Evolutionary conservation across 2,797 vertebrate genomes (phyloP).

Genomic region (Mormyrus hasselquistii): DNA sequence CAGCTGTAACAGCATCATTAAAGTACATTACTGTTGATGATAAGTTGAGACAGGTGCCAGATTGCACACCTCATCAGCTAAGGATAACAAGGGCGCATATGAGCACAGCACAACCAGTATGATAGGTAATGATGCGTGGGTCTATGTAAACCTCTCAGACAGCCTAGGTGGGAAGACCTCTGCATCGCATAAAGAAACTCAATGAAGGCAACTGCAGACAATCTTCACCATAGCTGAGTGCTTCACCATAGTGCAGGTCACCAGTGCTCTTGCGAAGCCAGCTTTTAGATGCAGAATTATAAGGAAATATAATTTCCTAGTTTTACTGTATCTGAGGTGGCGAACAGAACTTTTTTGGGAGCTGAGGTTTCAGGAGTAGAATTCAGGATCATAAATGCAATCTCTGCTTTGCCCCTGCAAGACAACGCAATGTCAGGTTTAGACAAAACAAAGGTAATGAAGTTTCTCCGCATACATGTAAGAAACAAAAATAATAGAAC

Average conservation of each 20-base stretch:
- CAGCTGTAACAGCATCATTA: not conserved
- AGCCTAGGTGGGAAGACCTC: not conserved
- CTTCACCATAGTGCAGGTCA: not conserved
- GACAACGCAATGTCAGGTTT: not conserved
- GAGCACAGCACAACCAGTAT: not conserved
- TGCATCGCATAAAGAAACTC: not conserved
- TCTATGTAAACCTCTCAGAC: not conserved
- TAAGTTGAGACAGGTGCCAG: not conserved
- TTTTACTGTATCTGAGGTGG: not conserved
- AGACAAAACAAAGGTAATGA: not conserved
- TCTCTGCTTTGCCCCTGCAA: not conserved
- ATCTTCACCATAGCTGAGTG: not conserved
- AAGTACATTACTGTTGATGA: not conserved
- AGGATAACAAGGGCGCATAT: not conserved
- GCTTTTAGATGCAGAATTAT: not conserved
- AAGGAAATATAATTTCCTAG: not conserved
- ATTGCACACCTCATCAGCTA: not conserved
- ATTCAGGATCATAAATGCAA: conserved; percentile 22
- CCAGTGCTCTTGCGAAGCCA: not conserved
- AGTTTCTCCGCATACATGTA: not conserved
- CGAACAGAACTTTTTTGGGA: not conserved
- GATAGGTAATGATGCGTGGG: not conserved
- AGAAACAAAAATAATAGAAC: not conserved
- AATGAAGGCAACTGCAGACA: not conserved
- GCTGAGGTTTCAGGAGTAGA: conserved; percentile 1